phyloP scores from a whole-genome alignment of 2,888 invertebrate genomes.

The Psococerastis gibbosa region DNA sequence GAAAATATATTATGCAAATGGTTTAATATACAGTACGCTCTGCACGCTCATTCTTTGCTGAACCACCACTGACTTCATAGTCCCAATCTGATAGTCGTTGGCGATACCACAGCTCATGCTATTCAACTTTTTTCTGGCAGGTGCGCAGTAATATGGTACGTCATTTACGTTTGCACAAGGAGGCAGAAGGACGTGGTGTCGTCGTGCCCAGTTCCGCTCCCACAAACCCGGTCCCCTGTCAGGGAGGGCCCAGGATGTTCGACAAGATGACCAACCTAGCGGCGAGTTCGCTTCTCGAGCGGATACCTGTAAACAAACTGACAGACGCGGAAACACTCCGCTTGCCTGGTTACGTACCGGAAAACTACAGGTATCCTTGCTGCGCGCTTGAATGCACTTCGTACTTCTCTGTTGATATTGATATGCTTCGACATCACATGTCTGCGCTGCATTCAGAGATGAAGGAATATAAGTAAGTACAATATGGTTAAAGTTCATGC shows the following conservation, averaged over 20 bases:
- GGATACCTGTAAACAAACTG: conserved; percentile 19
- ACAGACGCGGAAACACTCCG: conserved; percentile 20
- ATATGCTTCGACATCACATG: conserved; percentile 50
- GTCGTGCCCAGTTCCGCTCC: conserved; percentile 47
- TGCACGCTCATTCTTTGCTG: not conserved
- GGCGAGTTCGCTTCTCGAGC: conserved; percentile 34
- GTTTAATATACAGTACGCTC: conserved; percentile 39
- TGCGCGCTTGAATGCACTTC: conserved; percentile 42
- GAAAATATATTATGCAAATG: conserved; percentile 44
- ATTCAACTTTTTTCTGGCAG: not conserved
- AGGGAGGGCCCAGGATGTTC: conserved; percentile 59
- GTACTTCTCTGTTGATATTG: conserved; percentile 51
- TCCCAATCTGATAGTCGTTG: not conserved
- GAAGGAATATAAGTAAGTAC: too few species aligned
- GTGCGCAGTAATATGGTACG: conserved; percentile 47
- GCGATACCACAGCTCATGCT: not conserved
- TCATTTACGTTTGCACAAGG: conserved; percentile 43
- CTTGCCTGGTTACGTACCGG: not conserved
- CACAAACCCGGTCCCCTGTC: conserved; percentile 62
- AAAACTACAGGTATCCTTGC: conserved; percentile 39
- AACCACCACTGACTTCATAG: not conserved
- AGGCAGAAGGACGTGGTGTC: conserved; percentile 26
- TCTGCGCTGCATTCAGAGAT: conserved; percentile 46
- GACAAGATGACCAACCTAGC: conserved; percentile 71
- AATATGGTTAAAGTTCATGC: too few species aligned